Evolutionary conservation across 2,113 vertebrate genomes (phyloP).

Genomic region (Pitta sordida): DNA sequence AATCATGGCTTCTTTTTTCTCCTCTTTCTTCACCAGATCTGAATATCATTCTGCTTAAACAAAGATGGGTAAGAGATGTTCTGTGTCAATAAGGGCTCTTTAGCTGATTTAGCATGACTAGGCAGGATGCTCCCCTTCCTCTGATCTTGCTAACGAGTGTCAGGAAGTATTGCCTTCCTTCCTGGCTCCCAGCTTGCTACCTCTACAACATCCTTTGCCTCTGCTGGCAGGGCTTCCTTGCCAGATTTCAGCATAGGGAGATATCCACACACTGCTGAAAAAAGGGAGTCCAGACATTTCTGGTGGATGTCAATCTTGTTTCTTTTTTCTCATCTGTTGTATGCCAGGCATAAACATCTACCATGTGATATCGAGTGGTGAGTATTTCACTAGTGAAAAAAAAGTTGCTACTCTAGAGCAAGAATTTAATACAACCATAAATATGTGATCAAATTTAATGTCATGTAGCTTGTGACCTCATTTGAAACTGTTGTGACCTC

Average conservation of each 20-base stretch:
- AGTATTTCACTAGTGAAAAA: not conserved
- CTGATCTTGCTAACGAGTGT: not conserved
- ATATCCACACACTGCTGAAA: not conserved
- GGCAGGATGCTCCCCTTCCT: slow-evolving; percentile 36
- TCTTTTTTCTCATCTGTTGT: not conserved
- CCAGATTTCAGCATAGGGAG: not conserved
- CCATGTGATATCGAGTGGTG: not conserved
- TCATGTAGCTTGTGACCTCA: not conserved
- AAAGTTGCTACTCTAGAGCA: not conserved
- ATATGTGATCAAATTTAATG: not conserved
- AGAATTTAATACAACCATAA: not conserved
- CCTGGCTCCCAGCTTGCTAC: not conserved
- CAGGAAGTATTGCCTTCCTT: slow-evolving; percentile 48
- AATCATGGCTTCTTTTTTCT: not conserved
- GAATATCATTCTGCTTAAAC: not conserved
- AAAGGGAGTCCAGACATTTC: not conserved
- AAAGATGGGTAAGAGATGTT: not conserved
- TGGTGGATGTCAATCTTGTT: not conserved
- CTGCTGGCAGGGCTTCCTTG: not conserved
- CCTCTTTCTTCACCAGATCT: not conserved
- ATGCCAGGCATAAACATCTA: not conserved
- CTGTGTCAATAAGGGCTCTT: not conserved
- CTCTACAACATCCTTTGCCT: not conserved
- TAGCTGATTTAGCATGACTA: slow-evolving; percentile 24
- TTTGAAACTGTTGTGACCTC: not conserved